Evolutionary conservation across 2,113 vertebrate species (phyloP).

Genomic region (Crotalus horridus): DNA sequence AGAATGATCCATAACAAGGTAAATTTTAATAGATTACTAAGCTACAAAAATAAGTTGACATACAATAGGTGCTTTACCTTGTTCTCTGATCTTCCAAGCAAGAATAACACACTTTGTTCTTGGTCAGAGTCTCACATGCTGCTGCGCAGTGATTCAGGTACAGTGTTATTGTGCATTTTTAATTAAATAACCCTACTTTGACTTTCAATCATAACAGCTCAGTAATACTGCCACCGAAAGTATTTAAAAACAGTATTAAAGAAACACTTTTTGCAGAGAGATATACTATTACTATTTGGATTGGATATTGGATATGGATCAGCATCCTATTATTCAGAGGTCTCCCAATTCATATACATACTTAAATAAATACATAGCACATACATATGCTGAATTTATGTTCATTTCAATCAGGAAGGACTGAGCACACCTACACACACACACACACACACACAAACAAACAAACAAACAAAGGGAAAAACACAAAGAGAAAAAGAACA

Average conservation of each 20-base stretch:
- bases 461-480: background rate
- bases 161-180: conserved; percentile 14
- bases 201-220: background rate
- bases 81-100: conserved; percentile 8
- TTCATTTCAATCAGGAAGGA: background rate
- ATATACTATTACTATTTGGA: background rate
- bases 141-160: conserved; percentile 15
- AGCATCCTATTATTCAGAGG: background rate
- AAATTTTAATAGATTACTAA: conserved; percentile 31
- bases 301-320: background rate
- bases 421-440: background rate
- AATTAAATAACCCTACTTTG: background rate
- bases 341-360: background rate
- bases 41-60: conserved; percentile 5
- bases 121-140: conserved; percentile 29
- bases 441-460: background rate
- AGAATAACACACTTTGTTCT: conserved; percentile 40
- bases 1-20: conserved; percentile 38
- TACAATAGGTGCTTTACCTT: conserved; percentile 25
- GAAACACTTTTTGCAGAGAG: background rate
- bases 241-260: background rate
- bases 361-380: too few species aligned
- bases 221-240: background rate
- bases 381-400: background rate
- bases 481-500: background rate